Base-by-base conservation (phyloP, 2,797 vertebrate genomes). In the Schizothorax lantsangensis region DNA sequence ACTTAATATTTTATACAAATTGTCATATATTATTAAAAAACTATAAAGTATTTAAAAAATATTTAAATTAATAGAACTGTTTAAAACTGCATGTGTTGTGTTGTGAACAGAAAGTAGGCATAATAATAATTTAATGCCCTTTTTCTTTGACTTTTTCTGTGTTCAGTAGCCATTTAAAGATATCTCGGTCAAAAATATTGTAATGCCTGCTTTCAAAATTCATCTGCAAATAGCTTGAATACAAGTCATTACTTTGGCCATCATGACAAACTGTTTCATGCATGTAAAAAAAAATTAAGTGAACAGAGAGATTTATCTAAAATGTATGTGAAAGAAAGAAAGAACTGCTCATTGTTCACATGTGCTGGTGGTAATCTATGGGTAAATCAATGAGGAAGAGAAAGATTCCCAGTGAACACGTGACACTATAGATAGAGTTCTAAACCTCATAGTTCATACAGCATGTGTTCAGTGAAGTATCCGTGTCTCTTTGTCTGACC, bases 361-460 rank as follows among this genome's bases (percentile, higher is more conserved):
- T 64, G 19, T 38, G 71, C 66, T 43, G 40, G 23, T 21, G 4
- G 6, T 52, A 45, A 23, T 14, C 0, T 26, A 49, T 33, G 52
- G 26, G 30, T 72, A 26, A 75, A 73, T 68, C 79, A 85, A 82
- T 73, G 84, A 88, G 87, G 87, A 88, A 85, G 87, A 88, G 87
- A 81, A 75, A 54, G 23, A 68, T 80, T 40, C 30, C 40, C 72
- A 21, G 8, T 33, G 38, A 73, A 21, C 89, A 89, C 87, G 89
- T 89, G 89, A 88, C 82, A 49, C 26, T 9, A 30, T 30, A 73
- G n/a, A 12, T 45, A 73, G 30, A 26, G 78, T 69, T 47, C 54
- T 73, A 85, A 79, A 75, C 19, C 8, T 38, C 2, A 15, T n/a
- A 7, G 36, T 45, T 47, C 2, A 15, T 19, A 5, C 3, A 30